A percentile compares a stretch with the other conserved stretches of the same genome.
Conservation (phyloP, 2,888 invertebrate genomes). For the Sepioteuthis lessoniana region DNA sequence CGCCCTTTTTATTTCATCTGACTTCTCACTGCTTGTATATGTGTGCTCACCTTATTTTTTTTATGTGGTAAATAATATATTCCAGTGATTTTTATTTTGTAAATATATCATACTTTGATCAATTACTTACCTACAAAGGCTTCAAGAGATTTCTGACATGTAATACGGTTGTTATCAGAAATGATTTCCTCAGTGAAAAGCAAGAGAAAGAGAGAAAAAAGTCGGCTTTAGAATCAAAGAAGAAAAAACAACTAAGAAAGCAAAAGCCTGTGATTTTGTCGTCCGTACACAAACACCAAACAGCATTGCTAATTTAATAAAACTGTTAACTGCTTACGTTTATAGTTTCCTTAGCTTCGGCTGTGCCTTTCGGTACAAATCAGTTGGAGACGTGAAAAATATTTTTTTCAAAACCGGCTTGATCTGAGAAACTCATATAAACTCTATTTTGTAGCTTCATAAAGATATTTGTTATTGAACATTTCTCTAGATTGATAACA, state of each 20-base stretch:
- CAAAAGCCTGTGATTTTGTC: neutral
- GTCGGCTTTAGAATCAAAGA: neutral
- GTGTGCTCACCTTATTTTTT: neutral
- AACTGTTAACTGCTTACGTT: neutral
- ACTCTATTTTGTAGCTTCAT: neutral
- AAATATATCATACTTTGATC: neutral
- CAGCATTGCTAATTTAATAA: neutral
- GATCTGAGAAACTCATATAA: neutral
- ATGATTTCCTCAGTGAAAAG: neutral
- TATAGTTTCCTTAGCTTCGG: neutral
- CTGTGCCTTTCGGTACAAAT: neutral
- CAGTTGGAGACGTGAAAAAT: neutral
- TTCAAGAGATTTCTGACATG: neutral
- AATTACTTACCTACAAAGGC: neutral
- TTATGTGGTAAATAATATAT: neutral
- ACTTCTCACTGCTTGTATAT: neutral
- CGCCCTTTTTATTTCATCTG: neutral
- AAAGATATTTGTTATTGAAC: neutral
- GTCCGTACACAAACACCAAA: neutral
- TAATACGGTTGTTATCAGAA: neutral
- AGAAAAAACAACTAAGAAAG: neutral
- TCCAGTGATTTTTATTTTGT: neutral
- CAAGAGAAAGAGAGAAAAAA: neutral
- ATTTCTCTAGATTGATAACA: neutral
- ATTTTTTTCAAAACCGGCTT: neutral